Conservation (phyloP, 2,113 vertebrate species). For the Scalopus aquaticus region DNA sequence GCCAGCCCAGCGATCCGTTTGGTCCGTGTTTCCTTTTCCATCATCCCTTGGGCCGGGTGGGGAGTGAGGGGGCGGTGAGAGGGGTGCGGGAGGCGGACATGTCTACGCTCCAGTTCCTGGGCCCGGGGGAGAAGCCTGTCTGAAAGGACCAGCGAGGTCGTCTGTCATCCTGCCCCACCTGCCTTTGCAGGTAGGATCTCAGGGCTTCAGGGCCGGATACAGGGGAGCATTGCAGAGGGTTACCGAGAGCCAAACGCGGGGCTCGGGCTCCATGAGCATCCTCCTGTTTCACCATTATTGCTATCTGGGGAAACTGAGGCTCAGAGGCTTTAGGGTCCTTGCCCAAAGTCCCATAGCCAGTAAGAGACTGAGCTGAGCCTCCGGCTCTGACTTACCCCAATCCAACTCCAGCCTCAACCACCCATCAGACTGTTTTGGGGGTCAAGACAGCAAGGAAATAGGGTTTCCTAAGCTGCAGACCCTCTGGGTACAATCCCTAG, state of each 20-base stretch:
- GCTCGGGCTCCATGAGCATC: accelerated
- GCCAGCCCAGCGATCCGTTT: accelerated
- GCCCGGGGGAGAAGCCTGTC: neutral
- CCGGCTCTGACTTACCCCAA: neutral
- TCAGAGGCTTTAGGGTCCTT: neutral
- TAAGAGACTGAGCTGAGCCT: neutral
- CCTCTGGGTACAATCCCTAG: neutral
- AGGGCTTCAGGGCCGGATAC: accelerated
- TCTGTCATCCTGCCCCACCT: neutral
- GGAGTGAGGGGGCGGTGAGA: too few relatives aligned
- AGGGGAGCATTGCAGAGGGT: accelerated
- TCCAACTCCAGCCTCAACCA: neutral
- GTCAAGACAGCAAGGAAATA: neutral
- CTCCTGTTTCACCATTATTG: neutral
- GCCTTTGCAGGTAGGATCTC: accelerated
- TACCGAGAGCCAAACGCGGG: accelerated
- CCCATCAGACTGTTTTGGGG: neutral
- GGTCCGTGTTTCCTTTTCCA: neutral
- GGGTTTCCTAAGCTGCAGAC: neutral
- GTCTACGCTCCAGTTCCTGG: neutral
- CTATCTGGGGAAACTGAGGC: neutral
- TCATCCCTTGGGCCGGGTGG: accelerated
- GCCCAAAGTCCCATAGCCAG: neutral
- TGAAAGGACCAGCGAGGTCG: neutral
- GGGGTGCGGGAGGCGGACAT: neutral